These are phyloP conservation scores for Agapornis canus DNA, from an alignment of 2,797 vertebrate species.

Conservation along the genomic window DNA sequence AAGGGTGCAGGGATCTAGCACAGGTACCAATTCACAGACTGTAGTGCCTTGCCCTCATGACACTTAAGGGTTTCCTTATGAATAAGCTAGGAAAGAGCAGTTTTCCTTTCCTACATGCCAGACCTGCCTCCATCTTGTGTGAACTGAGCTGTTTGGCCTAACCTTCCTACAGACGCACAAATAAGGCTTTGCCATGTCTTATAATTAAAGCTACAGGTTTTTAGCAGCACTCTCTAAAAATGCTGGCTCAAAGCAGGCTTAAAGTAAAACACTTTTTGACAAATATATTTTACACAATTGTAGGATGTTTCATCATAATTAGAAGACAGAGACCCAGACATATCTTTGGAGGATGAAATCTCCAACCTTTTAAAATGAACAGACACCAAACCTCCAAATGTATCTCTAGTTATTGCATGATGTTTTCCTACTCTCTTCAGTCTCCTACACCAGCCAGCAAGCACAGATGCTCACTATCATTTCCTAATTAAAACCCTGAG, in stretches of 20 bases:
- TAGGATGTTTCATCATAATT: not conserved
- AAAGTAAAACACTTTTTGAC: not conserved
- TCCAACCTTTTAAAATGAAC: not conserved
- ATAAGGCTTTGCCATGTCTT: not conserved
- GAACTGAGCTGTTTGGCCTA: not conserved
- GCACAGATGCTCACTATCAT: slow-evolving; percentile 16
- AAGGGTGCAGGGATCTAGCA: not conserved
- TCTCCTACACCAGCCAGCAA: not conserved
- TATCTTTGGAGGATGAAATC: not conserved
- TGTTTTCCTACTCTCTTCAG: not conserved
- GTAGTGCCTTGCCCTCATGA: not conserved
- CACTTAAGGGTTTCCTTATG: not conserved
- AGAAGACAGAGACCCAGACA: not conserved
- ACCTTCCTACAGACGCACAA: not conserved
- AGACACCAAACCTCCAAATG: not conserved
- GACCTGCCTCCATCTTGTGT: not conserved
- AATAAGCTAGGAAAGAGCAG: not conserved
- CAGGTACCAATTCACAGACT: not conserved
- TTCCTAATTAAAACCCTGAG: slow-evolving; percentile 9
- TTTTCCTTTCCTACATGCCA: not conserved
- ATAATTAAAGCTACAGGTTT: not conserved
- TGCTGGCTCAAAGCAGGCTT: not conserved
- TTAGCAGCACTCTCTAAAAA: not conserved
- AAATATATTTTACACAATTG: not conserved
- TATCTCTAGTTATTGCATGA: not conserved